Evolutionary conservation across 2,888 invertebrate genomes (phyloP), one percentile per base, ranked within the genome.

Genomic region (Drosophila affinis): DNA sequence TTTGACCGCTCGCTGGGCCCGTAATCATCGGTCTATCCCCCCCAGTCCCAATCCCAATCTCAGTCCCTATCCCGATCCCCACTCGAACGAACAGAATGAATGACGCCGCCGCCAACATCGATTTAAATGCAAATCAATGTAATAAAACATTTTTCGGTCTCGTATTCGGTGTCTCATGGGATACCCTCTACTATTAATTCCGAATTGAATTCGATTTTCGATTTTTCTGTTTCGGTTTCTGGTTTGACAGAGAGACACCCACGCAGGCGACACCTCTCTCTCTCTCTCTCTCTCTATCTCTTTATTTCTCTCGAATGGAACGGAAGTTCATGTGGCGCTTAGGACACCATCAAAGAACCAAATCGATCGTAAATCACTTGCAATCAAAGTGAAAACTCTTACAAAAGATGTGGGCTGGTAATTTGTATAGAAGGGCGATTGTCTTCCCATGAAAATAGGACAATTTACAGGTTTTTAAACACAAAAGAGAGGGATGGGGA

Each of bases 71-170:
- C 39, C 32, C 32, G 62, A 39, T 32, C 9, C 32, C 32, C 52
- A 27, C 52, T 52, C n/a, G 45, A 48, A 45, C n/a, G 45, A 48
- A 45, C 17, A 47, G 44, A 46, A 53, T 62, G 56, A 68, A 60
- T 74, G 75, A 69, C 62, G 69, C 75, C 72, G 72, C 67, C 68
- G 44, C 63, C 72, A 76, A 86, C 80, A 86, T 78, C 90, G 87
- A 90, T 90, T 90, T 89, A 90, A 90, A 90, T 90, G 90, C 90
- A 90, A 90, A 90, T 90, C 89, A 90, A 89, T 85, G 86, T 88
- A 90, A 90, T 90, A 90, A 84, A 84, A 84, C 86, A 85, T 85
- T 72, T 81, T 81, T 76, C 62, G 58, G 55, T 46, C 57, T 59
- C 48, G 63, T 58, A 27, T 69, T 65, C 48, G 56, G 64, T 57